Percentiles rank a stretch among this genome's conserved stretches.
These are phyloP conservation scores for Chamaetylas fuelleborni DNA, from an alignment of 2,113 vertebrate genomes.

Conservation along the genomic window DNA sequence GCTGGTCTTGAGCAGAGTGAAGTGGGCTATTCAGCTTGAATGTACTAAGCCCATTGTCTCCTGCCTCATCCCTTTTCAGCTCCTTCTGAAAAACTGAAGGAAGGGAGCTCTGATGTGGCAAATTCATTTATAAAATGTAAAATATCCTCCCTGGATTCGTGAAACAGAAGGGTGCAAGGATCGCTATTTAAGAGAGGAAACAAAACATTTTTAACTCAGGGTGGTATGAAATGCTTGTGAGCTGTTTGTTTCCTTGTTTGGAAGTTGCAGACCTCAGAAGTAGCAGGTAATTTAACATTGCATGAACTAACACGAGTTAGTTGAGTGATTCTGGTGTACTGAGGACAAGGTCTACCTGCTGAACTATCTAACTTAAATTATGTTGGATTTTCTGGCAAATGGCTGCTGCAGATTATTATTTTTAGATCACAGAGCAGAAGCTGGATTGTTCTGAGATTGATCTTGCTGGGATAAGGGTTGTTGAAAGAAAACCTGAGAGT, in stretches of 20 bases:
- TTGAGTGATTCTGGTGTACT: not conserved
- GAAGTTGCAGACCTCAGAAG: not conserved
- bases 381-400: not conserved
- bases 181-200: not conserved
- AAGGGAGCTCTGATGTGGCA: not conserved
- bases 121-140: not conserved
- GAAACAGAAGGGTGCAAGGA: not conserved
- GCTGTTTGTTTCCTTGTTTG: not conserved
- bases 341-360: not conserved
- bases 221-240: not conserved
- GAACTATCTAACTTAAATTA: not conserved
- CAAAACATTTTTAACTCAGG: not conserved
- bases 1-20: not conserved
- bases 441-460: not conserved
- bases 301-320: not conserved
- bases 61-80: not conserved
- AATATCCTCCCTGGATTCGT: not conserved
- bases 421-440: not conserved
- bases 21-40: not conserved
- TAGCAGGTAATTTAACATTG: not conserved
- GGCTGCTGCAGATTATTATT: not conserved
- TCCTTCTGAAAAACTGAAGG: not conserved
- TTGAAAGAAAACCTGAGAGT: not conserved
- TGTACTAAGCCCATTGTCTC: not conserved
- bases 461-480: not conserved